A percentile compares a stretch with the other conserved stretches of the same genome.
Conservation (phyloP, 1,140 invertebrate genomes). For the Batillaria attramentaria region DNA sequence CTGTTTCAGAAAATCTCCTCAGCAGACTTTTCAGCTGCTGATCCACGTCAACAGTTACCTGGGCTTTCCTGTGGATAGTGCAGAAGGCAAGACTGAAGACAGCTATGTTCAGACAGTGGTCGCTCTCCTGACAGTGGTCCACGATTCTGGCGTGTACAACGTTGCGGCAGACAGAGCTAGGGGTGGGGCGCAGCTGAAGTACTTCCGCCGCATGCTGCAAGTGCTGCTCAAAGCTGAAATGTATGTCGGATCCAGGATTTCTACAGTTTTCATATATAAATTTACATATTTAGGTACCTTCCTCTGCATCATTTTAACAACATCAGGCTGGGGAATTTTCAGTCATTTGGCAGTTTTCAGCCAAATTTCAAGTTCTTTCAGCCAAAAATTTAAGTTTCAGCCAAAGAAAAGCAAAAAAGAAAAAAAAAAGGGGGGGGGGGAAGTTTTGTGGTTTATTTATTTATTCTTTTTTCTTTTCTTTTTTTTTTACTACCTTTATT, state of each 20-base stretch:
- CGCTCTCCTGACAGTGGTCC: neutral
- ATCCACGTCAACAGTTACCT: neutral
- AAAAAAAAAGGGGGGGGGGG: too few species aligned
- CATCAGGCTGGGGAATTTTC: too few species aligned
- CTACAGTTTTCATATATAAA: neutral
- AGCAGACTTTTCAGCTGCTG: neutral
- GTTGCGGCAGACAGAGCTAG: conserved; percentile 6
- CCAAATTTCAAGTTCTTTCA: too few species aligned
- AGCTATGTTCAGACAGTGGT: neutral
- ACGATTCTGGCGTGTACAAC: conserved; percentile 6
- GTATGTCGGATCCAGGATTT: neutral
- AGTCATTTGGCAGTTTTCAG: too few species aligned
- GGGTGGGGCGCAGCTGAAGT: conserved; percentile 5
- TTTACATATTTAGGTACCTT: neutral
- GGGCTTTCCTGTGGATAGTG: neutral
- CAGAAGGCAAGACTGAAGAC: neutral
- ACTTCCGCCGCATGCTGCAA: neutral
- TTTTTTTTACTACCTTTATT: neutral
- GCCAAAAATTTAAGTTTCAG: too few species aligned
- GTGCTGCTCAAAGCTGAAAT: neutral
- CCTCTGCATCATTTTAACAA: neutral
- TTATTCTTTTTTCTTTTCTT: neutral
- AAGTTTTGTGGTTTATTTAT: too few species aligned
- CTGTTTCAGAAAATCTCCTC: neutral
- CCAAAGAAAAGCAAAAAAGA: too few species aligned